phyloP scores from a whole-genome alignment of 2,797 vertebrate genomes.

The Tauraco hartlaubi region DNA sequence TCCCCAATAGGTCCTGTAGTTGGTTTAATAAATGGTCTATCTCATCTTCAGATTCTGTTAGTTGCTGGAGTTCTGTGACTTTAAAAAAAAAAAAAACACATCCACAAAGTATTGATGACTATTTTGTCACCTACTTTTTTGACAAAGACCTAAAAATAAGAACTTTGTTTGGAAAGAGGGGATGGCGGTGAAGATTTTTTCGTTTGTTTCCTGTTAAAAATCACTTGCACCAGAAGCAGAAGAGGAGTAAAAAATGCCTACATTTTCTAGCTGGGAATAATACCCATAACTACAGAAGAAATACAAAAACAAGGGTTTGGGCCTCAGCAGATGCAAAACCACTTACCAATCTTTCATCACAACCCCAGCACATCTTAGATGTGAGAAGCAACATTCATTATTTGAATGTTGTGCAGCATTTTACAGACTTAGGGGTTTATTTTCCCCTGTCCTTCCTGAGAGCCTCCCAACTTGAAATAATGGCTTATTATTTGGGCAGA shows the following conservation, averaged over 20 bases:
- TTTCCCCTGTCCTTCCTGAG: neutral
- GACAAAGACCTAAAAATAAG: neutral
- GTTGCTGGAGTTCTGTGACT: neutral
- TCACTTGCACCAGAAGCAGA: neutral
- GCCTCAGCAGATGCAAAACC: neutral
- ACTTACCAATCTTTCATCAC: neutral
- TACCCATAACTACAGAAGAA: neutral
- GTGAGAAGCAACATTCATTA: neutral
- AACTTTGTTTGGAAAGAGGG: neutral
- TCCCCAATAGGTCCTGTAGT: neutral
- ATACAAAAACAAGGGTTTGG: neutral
- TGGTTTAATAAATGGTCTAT: neutral
- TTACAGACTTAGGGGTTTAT: neutral
- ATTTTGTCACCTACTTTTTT: neutral
- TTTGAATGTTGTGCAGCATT: neutral
- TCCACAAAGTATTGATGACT: neutral
- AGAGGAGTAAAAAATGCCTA: neutral
- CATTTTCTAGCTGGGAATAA: neutral
- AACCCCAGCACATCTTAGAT: neutral
- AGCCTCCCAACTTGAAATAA: conserved; percentile 4
- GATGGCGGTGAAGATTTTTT: neutral
- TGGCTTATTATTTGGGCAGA: conserved; percentile 28
- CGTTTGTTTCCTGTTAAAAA: neutral
- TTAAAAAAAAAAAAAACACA: neutral
- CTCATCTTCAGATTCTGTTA: neutral